A percentile compares a stretch with the other conserved stretches of the same genome.
Evolutionary conservation across 1,140 invertebrate species (phyloP).

Genomic region (Pseudobourletiella spinata): DNA sequence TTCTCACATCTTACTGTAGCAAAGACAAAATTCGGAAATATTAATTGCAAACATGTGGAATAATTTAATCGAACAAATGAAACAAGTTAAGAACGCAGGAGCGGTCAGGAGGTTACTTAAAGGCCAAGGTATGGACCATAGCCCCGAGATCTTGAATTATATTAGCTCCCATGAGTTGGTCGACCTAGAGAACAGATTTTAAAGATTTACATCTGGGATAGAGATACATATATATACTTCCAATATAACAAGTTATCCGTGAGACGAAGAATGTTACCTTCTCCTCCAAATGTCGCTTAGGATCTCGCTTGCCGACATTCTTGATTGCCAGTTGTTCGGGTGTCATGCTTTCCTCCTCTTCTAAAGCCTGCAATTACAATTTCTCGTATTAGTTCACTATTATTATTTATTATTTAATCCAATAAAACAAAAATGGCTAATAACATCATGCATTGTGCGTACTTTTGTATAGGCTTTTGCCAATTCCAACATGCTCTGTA

Average conservation of each 20-base stretch:
- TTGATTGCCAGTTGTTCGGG: constrained; percentile 98
- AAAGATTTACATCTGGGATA: too few species aligned
- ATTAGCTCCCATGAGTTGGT: constrained; percentile 93
- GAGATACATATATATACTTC: too few species aligned
- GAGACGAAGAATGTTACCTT: too few species aligned
- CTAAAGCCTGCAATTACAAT: constrained; percentile 72
- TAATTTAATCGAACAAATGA: neutral
- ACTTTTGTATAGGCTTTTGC: constrained; percentile 98
- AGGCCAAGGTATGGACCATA: constrained; percentile 96
- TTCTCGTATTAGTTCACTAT: too few species aligned
- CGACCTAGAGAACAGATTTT: too few species aligned
- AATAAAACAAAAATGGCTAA: too few species aligned
- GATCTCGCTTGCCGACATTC: constrained; percentile 99
- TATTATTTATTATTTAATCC: too few species aligned
- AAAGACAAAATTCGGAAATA: neutral
- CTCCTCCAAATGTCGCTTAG: constrained; percentile 98
- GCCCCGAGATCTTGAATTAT: constrained; percentile 98
- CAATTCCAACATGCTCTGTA: constrained; percentile 92
- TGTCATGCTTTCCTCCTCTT: constrained; percentile 99
- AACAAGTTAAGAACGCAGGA: neutral
- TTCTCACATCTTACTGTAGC: neutral
- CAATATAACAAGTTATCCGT: too few species aligned
- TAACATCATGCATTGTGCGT: too few species aligned
- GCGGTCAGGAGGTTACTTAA: constrained; percentile 55
- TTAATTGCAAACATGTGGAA: neutral